Conservation (phyloP, 2,888 invertebrate genomes). For the Andrena flavipes region DNA sequence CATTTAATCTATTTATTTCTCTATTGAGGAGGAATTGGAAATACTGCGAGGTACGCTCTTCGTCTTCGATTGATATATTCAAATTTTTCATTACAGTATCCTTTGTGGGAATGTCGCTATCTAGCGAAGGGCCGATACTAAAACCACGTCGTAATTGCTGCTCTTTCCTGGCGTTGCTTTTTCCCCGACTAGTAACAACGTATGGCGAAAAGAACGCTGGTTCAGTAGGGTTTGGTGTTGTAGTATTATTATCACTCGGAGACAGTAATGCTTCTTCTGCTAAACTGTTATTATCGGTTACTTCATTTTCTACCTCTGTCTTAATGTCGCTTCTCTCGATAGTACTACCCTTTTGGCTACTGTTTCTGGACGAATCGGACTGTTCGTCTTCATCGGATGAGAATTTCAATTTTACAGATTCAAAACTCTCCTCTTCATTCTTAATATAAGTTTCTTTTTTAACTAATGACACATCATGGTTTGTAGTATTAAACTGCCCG, state of each 20-base stretch:
- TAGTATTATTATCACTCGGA: neutral
- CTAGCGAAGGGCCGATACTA: constrained; percentile 40
- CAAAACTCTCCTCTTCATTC: constrained; percentile 35
- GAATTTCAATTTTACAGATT: constrained; percentile 34
- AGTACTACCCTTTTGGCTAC: neutral
- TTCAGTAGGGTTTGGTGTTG: neutral
- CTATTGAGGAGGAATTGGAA: constrained; percentile 85
- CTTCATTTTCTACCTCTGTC: neutral
- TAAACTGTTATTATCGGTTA: neutral
- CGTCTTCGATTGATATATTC: constrained; percentile 78
- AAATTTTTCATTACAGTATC: constrained; percentile 77
- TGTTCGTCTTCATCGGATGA: constrained; percentile 48
- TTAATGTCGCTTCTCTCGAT: neutral
- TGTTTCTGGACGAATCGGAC: neutral
- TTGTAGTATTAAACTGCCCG: neutral
- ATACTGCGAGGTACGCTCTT: constrained; percentile 82
- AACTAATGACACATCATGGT: neutral
- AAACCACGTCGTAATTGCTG: constrained; percentile 68
- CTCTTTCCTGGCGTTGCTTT: constrained; percentile 87
- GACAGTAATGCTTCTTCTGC: neutral
- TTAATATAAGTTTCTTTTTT: neutral
- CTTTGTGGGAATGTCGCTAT: constrained; percentile 76
- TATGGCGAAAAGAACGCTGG: constrained; percentile 84
- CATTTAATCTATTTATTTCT: constrained; percentile 86
- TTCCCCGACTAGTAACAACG: constrained; percentile 87